These are phyloP conservation scores for Pheosia gnoma DNA, from an alignment of 2,888 invertebrate genomes.

Conservation along the genomic window DNA sequence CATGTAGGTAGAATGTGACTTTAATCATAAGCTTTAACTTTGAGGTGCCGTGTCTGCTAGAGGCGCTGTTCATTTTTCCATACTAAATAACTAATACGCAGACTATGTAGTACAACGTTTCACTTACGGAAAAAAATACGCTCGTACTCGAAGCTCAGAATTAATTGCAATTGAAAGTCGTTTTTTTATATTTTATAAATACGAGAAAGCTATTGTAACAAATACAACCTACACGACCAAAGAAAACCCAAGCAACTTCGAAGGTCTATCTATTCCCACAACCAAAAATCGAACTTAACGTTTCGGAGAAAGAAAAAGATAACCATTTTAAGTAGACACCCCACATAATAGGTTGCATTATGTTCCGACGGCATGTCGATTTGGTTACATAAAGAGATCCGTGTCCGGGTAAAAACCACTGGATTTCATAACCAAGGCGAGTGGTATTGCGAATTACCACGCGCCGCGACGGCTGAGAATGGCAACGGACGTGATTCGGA, in stretches of 20 bases:
- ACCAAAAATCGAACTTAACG: constrained; percentile 4
- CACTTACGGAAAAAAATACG: too few species aligned
- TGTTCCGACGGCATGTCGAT: not conserved
- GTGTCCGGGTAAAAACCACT: constrained; percentile 35
- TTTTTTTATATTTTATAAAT: too few species aligned
- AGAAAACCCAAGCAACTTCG: not conserved
- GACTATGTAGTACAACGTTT: too few species aligned
- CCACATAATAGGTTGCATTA: not conserved
- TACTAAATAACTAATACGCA: too few species aligned
- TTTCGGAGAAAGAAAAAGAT: not conserved
- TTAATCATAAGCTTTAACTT: too few species aligned
- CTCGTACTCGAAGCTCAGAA: too few species aligned
- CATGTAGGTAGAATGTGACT: too few species aligned
- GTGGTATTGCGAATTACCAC: constrained; percentile 27
- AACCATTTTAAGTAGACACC: not conserved
- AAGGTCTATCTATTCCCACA: not conserved
- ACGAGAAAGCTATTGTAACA: too few species aligned
- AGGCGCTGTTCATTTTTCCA: too few species aligned
- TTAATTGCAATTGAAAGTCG: too few species aligned
- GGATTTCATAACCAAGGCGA: constrained; percentile 33
- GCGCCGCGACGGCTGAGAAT: constrained; percentile 5
- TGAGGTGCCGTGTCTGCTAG: too few species aligned
- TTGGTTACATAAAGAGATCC: constrained; percentile 5
- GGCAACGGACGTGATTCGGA: constrained; percentile 18
- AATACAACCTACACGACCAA: too few species aligned